Base-by-base conservation (phyloP, 1,140 invertebrate genomes). In the Trichogramma pretiosum region DNA sequence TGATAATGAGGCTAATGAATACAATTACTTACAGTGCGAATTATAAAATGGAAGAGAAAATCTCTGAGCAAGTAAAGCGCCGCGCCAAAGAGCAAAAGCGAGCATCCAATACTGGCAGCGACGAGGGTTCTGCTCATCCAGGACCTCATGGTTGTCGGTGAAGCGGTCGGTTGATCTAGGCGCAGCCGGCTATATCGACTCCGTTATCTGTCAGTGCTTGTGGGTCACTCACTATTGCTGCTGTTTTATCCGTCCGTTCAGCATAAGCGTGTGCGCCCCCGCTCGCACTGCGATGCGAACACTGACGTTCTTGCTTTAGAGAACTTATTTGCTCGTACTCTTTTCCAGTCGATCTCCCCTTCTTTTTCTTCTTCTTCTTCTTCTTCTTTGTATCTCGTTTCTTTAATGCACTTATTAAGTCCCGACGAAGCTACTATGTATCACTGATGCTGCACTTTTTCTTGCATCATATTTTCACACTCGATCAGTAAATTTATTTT, bases 31-130 rank as follows among this genome's bases (percentile, higher is more conserved):
- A 68, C 65, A 54, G 48, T 60, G 11, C 54, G 52, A 2, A 71
- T 52, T 14, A 70, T 59, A 0, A 38, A 40, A 22, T 63, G 51
- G 8, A 69, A 68, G 8, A 70, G 10, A 0, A 45, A 4, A 1
- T 60, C 46, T 47, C 56, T 57, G 9, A 61, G 51, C 18, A 65
- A 53, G 40, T 56, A 65, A 4, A 66, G 8, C 1, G 53, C 36
- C 3, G 44, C 53, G 17, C 68, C 66, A 18, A 56, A 13, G 53
- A 74, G 35, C 54, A 78, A 45, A 58, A 77, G 46, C 54, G 74
- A 45, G 19, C 66, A 18, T 37, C 63, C 57, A 30, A 66, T 24
- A 37, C 64, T 44, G 21, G 63, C 55, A 48, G 72, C 36, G 53
- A 63, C 45, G 34, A 67, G 42, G 34, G 57, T 59, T 40, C 62